Base-by-base conservation (phyloP, 2,797 vertebrate genomes). In the Cyclura pinguis region DNA sequence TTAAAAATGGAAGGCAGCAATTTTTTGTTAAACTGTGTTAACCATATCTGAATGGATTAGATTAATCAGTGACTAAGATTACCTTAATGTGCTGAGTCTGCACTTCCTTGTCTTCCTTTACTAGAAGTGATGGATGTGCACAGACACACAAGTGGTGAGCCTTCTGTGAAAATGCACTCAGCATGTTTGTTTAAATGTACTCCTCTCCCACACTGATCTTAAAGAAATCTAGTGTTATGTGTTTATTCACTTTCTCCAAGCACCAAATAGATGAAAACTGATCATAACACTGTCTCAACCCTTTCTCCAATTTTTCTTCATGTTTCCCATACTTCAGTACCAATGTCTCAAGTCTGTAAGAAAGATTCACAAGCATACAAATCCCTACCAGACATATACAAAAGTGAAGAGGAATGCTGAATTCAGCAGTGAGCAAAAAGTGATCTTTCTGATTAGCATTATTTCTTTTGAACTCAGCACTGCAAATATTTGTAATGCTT, bases 31-130 rank as follows among this genome's bases (percentile, higher is more conserved):
- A 84, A 62, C 12, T 64, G 42, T 67, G 73, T 84, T 77, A 8
- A 27, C 14, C 9, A 8, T 52, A 74, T 80, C 67, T 87, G 62
- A 87, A 64, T n/a, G 74, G 62, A 64, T 35, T 74, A 32, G 55
- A 80, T 64, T 74, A 92, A n/a, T 87, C 85, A 92, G 64, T 64
- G 64, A n/a, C 62, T 84, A 84, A 55, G 32, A 72, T 24, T 55
- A 72, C 35, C 27, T 55, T 29, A 80, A 12, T n/a, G 16, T 59
- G 32, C 42, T 38, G 24, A 64, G 42, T 32, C 52, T 77, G 7
- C 80, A 69, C 78, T 82, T 69, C 86, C 20, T 2, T 82, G 59
- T n/a, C 55, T 62, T 87, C 50, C 83, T 89, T 83, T 50, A 80
- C 38, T 74, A n/a, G 74, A 86, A 87, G 42, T 38, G 4, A 80